Evolutionary conservation across 1,140 invertebrate genomes (phyloP).

Genomic region (Bemisia tabaci): DNA sequence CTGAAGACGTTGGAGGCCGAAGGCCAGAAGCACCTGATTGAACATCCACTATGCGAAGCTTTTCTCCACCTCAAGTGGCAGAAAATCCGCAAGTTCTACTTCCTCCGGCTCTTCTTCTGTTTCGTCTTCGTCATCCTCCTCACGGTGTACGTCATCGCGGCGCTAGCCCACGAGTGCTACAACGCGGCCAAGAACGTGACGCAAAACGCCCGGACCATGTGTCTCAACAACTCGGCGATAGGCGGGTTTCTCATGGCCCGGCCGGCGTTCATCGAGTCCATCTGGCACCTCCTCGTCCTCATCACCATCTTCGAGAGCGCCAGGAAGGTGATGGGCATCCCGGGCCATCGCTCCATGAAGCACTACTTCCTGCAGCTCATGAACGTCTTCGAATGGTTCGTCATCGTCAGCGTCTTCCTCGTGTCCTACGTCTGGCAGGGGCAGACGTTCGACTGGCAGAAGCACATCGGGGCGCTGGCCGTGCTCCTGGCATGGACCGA

Average conservation of each 20-base stretch:
- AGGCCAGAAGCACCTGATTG: conserved; percentile 64
- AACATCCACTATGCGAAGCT: conserved; percentile 68
- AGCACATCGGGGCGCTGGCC: conserved; percentile 62
- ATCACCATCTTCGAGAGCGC: conserved; percentile 60
- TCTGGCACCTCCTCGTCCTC: conserved; percentile 59
- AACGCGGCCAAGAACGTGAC: conserved; percentile 43
- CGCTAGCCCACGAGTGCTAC: conserved; percentile 61
- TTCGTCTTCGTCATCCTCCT: conserved; percentile 63
- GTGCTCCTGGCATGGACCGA: conserved; percentile 74
- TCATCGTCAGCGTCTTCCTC: conserved; percentile 63
- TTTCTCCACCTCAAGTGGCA: conserved; percentile 77
- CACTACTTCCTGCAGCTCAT: conserved; percentile 68
- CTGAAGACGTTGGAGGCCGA: conserved; percentile 69
- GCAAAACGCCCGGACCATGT: conserved; percentile 31
- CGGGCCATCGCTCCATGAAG: conserved; percentile 55
- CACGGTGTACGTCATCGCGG: conserved; percentile 59
- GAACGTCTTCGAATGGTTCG: conserved; percentile 73
- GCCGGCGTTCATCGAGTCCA: conserved; percentile 55
- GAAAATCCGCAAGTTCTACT: conserved; percentile 76
- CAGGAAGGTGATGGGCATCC: conserved; percentile 58
- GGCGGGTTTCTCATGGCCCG: conserved; percentile 53
- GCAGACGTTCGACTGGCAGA: conserved; percentile 66
- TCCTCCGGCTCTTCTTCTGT: conserved; percentile 61
- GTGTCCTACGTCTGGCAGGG: conserved; percentile 64
- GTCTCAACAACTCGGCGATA: conserved; percentile 56